phyloP scores from a whole-genome alignment of 2,888 invertebrate genomes.

The Phengaris arion region DNA sequence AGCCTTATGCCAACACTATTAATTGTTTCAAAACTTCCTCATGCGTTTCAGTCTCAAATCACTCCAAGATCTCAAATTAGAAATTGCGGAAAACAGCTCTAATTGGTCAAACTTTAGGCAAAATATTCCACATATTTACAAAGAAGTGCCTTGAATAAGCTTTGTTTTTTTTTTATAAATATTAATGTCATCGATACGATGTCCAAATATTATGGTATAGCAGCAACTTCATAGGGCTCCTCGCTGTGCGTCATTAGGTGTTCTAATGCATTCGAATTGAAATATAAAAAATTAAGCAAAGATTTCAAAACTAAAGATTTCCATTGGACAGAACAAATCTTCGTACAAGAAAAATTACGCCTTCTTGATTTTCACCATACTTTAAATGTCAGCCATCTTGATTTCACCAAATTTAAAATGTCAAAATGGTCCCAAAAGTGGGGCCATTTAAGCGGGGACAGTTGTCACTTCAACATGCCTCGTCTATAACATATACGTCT shows the following conservation, averaged over 20 bases:
- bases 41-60: conserved; percentile 29
- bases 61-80: conserved; percentile 21
- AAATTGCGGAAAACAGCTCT: background rate
- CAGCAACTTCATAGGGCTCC: background rate
- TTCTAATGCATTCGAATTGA: conserved; percentile 28
- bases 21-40: conserved; percentile 28
- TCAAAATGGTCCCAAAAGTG: too few relatives aligned
- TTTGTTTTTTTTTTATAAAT: background rate
- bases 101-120: background rate
- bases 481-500: too few relatives aligned
- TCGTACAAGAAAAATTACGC: too few relatives aligned
- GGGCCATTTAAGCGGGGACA: too few relatives aligned
- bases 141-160: background rate
- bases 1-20: background rate
- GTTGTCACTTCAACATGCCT: too few relatives aligned
- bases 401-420: too few relatives aligned
- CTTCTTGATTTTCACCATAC: too few relatives aligned
- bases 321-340: too few relatives aligned
- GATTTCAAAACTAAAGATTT: too few relatives aligned
- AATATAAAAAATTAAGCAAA: conserved; percentile 35
- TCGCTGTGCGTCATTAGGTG: conserved; percentile 15
- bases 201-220: background rate
- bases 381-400: too few relatives aligned
- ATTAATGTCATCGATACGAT: background rate
- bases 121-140: background rate